Base-by-base conservation (phyloP, 2,797 vertebrate species). In the Paramormyrops hopkinsi region DNA sequence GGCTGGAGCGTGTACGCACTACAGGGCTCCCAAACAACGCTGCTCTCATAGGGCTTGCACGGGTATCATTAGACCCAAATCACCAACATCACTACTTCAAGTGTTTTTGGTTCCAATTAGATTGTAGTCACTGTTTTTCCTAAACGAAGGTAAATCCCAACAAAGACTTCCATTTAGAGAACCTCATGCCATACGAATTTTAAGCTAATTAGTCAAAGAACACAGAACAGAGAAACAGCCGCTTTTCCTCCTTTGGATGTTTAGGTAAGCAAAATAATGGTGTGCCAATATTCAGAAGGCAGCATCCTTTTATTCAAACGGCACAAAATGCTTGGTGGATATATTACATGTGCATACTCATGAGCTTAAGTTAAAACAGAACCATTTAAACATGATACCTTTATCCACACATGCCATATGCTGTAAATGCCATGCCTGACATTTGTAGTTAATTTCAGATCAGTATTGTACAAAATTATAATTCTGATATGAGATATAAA, bases 221-320 rank as follows among this genome's bases (percentile, higher is more conserved):
- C 9, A 50, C 46, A 69, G 33, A 54, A 56, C 41, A 65, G 37
- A 65, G 33, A 62, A 25, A 84, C 54, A 62, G 29, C 17, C 17
- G 41, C 41, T 33, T 51, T 53, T 50, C 7, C 53, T 48, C 37
- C 88, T 7, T 3, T 62, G 76, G 54, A 33, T 44, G 25, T 84
- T 84, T 65, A 50, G 17, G 25, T 19, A 19, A 54, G 37, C 76
- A 89, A 62, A 59, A 89, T 56, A 62, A 65, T 62, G 88, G 79
- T 85, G 53, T 25, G n/a, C 3, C 83, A 85, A 14, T 85, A 14
- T 85, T 25, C 29, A 85, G 25, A 33, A 3, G 11, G 48, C 50
- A 53, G 50, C 50, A 86, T 53, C 73, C 37, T 79, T 79, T 79
- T 19, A 44, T 44, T 2, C 33, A 46, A 79, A 79, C 0, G 19